A percentile compares a stretch with the other conserved stretches of the same genome.
phyloP scores from a whole-genome alignment of 2,888 invertebrate genomes.

The Pediacus dermestoides region DNA sequence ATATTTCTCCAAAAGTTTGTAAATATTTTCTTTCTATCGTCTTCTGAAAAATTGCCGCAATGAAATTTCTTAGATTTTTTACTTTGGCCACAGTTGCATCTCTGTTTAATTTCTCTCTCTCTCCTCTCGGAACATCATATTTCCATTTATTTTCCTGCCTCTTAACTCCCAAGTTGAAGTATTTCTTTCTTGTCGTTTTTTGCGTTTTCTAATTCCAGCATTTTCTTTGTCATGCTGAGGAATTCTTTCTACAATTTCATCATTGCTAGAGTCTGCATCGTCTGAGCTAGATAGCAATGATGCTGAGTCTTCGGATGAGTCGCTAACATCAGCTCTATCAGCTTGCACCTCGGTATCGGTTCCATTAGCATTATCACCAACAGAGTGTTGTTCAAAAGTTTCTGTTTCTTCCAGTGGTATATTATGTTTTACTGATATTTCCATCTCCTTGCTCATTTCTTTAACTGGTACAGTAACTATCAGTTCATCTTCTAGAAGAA shows the following conservation, averaged over 20 bases:
- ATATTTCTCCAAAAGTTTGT: constrained; percentile 9
- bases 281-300: too few relatives aligned
- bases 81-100: constrained; percentile 11
- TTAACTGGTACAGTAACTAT: constrained; percentile 7
- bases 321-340: too few relatives aligned
- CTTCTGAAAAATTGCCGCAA: constrained; percentile 9
- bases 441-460: too few relatives aligned
- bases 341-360: too few relatives aligned
- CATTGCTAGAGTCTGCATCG: too few relatives aligned
- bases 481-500: constrained; percentile 10
- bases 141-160: constrained; percentile 10
- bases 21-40: constrained; percentile 10
- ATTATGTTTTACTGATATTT: too few relatives aligned
- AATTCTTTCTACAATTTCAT: too few relatives aligned
- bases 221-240: too few relatives aligned
- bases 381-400: too few relatives aligned
- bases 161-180: not conserved
- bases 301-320: too few relatives aligned
- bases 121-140: constrained; percentile 6
- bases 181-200: constrained; percentile 3
- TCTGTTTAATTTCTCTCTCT: constrained; percentile 8
- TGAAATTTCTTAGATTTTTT: constrained; percentile 7
- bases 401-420: too few relatives aligned
- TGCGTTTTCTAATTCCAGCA: not conserved
- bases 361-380: too few relatives aligned